Percentiles rank a stretch among this genome's conserved stretches.
These are phyloP conservation scores for Bembecia ichneumoniformis DNA, from an alignment of 2,888 invertebrate species.

Conservation along the genomic window DNA sequence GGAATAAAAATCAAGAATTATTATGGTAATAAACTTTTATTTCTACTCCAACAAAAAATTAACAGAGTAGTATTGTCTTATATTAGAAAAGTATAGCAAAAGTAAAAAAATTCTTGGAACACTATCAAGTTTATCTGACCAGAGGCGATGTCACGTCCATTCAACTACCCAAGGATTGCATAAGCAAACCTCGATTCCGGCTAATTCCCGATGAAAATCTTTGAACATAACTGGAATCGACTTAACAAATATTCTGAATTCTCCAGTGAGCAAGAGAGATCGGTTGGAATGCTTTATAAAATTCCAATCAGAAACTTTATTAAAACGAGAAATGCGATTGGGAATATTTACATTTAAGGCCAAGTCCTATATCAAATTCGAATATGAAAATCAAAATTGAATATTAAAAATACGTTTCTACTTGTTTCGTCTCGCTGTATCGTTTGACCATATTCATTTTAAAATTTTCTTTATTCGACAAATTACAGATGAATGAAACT, in stretches of 20 bases:
- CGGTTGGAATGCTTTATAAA: slow-evolving; percentile 30
- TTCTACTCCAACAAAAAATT: too few relatives aligned
- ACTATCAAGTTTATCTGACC: not conserved
- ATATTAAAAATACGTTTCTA: too few relatives aligned
- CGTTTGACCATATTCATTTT: too few relatives aligned
- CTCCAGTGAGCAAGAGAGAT: slow-evolving; percentile 28
- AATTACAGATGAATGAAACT: slow-evolving; percentile 4
- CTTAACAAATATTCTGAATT: slow-evolving; percentile 34
- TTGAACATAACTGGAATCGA: slow-evolving; percentile 19
- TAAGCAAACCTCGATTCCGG: not conserved
- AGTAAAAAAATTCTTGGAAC: too few relatives aligned
- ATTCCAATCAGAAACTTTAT: slow-evolving; percentile 26
- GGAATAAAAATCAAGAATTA: too few relatives aligned
- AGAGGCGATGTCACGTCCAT: not conserved
- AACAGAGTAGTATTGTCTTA: too few relatives aligned
- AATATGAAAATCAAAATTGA: not conserved
- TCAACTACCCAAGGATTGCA: not conserved
- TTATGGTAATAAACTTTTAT: too few relatives aligned
- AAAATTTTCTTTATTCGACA: not conserved
- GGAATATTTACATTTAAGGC: slow-evolving; percentile 4
- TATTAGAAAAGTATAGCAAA: too few relatives aligned
- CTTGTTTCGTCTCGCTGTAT: too few relatives aligned
- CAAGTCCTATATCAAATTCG: slow-evolving; percentile 1
- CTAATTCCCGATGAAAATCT: slow-evolving; percentile 27
- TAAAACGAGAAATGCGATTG: slow-evolving; percentile 6